Conservation (phyloP, 2,113 vertebrate genomes). For the Sprattus sprattus region DNA sequence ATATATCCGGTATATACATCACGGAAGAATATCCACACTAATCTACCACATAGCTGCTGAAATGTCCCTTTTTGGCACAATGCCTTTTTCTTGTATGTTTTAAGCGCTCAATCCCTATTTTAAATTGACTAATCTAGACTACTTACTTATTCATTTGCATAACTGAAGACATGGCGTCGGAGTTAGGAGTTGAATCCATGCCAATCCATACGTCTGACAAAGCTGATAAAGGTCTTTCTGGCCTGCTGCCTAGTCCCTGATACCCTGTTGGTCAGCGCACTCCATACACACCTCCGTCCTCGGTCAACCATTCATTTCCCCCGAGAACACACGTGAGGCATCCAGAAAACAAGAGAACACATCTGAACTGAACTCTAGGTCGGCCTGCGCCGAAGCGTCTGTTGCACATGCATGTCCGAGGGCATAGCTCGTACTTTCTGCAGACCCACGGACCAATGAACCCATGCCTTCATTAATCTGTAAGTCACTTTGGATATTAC, state of each 20-base stretch:
- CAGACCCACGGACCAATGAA: background rate
- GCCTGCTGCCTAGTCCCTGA: background rate
- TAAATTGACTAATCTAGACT: background rate
- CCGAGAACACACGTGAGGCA: background rate
- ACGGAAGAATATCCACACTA: background rate
- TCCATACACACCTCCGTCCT: background rate
- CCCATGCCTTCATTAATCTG: background rate
- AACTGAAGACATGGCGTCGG: background rate
- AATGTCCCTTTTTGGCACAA: background rate
- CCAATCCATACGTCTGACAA: conserved; percentile 34
- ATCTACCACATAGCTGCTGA: background rate
- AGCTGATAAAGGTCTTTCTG: conserved; percentile 46
- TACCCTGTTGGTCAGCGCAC: background rate
- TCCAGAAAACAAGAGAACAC: background rate
- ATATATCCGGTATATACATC: background rate
- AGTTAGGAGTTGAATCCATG: background rate
- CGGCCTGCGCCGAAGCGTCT: background rate
- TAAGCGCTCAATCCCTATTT: background rate
- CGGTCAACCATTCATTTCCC: background rate
- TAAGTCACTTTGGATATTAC: conserved; percentile 3
- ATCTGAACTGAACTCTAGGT: background rate
- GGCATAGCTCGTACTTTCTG: background rate
- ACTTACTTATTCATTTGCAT: background rate
- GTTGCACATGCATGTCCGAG: background rate
- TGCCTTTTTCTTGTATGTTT: background rate